phyloP scores from a whole-genome alignment of 2,888 invertebrate species.

The Hydrotaea cyrtoneurina region DNA sequence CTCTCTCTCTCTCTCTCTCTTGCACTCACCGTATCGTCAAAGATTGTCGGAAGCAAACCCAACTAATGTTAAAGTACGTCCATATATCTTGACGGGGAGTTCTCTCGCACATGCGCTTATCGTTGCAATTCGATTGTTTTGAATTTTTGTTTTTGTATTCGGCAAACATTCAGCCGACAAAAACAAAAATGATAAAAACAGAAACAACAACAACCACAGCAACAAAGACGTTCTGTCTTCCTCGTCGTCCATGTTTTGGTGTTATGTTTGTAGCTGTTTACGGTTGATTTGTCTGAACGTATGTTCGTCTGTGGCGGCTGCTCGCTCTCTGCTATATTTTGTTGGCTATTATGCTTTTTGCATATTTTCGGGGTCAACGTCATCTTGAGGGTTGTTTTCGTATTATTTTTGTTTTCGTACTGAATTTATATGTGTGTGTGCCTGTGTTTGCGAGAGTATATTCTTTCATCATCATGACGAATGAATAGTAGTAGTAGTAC shows the following conservation, averaged over 20 bases:
- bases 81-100: slow-evolving; percentile 2
- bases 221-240: neutral
- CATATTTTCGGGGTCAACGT: slow-evolving; percentile 71
- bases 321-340: slow-evolving; percentile 34
- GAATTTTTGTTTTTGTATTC: slow-evolving; percentile 16
- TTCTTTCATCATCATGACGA: slow-evolving; percentile 40
- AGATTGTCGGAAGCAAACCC: too few species aligned
- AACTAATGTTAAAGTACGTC: too few species aligned
- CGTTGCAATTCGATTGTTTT: slow-evolving; percentile 44
- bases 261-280: slow-evolving; percentile 6
- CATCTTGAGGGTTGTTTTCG: slow-evolving; percentile 71
- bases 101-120: slow-evolving; percentile 58
- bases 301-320: neutral
- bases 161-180: neutral
- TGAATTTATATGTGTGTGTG: slow-evolving; percentile 27
- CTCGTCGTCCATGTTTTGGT: slow-evolving; percentile 46
- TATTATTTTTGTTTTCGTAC: slow-evolving; percentile 23
- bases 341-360: slow-evolving; percentile 62
- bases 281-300: slow-evolving; percentile 14
- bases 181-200: slow-evolving; percentile 37
- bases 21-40: too few species aligned
- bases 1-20: neutral
- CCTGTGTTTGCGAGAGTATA: neutral
- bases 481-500: slow-evolving; percentile 33
- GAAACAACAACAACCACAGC: neutral